These are phyloP conservation scores for Typhlomys cinereus DNA, from an alignment of 2,113 vertebrate genomes.

Conservation along the genomic window DNA sequence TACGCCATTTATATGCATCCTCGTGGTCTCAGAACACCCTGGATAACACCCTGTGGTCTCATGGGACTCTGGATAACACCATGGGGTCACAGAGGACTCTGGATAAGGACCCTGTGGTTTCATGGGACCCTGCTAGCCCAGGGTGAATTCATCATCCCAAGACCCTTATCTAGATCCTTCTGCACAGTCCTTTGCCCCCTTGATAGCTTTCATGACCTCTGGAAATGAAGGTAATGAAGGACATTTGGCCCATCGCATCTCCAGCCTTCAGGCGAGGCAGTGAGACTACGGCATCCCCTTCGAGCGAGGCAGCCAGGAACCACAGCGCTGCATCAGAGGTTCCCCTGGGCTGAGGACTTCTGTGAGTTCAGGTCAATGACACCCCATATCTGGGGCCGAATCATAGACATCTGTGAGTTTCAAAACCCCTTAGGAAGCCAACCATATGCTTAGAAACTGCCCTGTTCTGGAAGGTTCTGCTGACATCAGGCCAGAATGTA, in stretches of 20 bases:
- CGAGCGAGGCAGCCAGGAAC: neutral
- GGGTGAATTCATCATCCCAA: neutral
- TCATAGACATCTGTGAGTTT: neutral
- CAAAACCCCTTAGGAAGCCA: neutral
- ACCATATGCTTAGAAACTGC: neutral
- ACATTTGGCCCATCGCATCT: neutral
- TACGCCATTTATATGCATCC: too few relatives aligned
- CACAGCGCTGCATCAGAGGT: neutral
- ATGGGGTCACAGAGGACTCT: too few relatives aligned
- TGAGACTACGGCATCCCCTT: neutral
- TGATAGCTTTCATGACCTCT: neutral
- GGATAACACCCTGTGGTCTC: too few relatives aligned
- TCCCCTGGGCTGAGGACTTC: neutral
- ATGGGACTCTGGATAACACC: too few relatives aligned
- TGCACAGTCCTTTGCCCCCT: neutral
- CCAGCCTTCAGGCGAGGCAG: neutral
- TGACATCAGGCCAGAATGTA: neutral
- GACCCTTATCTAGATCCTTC: neutral
- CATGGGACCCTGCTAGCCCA: neutral
- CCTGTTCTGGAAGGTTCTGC: constrained; percentile 6
- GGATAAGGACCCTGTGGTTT: neutral
- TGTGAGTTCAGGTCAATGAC: neutral
- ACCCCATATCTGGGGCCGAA: neutral
- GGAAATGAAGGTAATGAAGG: neutral
- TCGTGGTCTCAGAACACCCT: too few relatives aligned